Conservation (phyloP, 2,797 vertebrate genomes). For the Hybognathus amarus region DNA sequence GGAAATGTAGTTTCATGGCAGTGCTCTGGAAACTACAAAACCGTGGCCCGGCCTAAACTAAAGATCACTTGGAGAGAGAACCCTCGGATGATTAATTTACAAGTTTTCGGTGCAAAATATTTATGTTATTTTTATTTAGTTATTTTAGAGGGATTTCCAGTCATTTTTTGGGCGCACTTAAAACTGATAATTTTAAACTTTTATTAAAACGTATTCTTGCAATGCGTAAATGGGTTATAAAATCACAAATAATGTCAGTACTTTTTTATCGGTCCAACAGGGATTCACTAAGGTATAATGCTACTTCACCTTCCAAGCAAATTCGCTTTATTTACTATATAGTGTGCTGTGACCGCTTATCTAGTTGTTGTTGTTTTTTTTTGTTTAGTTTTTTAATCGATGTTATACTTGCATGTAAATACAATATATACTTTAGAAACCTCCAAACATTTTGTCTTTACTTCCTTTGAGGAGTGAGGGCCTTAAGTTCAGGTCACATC, state of each 20-base stretch:
- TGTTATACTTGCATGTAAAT: neutral
- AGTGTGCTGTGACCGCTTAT: neutral
- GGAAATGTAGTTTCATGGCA: slow-evolving; percentile 37
- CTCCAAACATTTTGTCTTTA: neutral
- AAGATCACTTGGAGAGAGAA: neutral
- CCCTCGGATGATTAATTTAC: neutral
- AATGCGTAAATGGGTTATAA: neutral
- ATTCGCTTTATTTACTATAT: neutral
- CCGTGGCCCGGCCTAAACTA: neutral
- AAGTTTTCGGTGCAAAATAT: neutral
- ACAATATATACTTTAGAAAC: neutral
- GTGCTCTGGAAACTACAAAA: neutral
- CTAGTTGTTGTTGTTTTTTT: too few relatives aligned
- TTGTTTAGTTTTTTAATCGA: neutral
- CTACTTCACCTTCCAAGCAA: neutral
- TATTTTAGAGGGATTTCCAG: neutral
- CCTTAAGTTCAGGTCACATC: neutral
- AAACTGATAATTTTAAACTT: neutral
- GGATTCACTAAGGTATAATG: neutral
- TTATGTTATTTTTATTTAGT: too few relatives aligned
- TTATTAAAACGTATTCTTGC: neutral
- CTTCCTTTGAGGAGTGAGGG: neutral
- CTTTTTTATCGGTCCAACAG: neutral
- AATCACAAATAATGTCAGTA: neutral
- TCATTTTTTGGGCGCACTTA: neutral